phyloP scores from a whole-genome alignment of 2,797 vertebrate genomes.

The Jordanella pulchra region DNA sequence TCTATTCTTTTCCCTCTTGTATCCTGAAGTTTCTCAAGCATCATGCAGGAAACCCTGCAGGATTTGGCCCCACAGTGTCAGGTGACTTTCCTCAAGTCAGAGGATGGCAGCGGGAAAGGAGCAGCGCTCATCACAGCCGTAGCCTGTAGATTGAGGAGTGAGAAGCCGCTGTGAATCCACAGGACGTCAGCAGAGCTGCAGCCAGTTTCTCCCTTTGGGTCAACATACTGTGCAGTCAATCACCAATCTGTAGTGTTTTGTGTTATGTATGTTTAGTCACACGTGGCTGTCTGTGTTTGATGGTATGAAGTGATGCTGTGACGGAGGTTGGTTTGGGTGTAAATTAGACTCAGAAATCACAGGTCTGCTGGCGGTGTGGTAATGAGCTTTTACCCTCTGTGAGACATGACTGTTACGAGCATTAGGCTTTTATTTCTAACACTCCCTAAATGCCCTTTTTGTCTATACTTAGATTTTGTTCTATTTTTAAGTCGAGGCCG shows the following conservation, averaged over 20 bases:
- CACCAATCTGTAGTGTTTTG: conserved; percentile 2
- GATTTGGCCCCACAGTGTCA: conserved; percentile 89
- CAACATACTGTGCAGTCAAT: background rate
- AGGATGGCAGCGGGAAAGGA: conserved; percentile 95
- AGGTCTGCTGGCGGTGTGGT: background rate
- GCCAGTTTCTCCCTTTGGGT: background rate
- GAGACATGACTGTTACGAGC: conserved; percentile 42
- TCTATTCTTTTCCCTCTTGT: background rate
- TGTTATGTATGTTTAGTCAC: conserved; percentile 6
- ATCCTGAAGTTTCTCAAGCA: conserved; percentile 85
- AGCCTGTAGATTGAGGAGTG: conserved; percentile 87
- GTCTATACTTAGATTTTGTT: background rate
- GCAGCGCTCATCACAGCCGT: conserved; percentile 95
- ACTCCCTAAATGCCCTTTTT: conserved; percentile 8
- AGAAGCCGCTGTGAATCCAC: conserved; percentile 66
- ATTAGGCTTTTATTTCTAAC: background rate
- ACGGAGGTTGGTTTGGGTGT: background rate
- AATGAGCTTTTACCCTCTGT: conserved; percentile 5
- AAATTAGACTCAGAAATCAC: background rate
- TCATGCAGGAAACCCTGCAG: conserved; percentile 88
- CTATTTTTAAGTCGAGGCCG: background rate
- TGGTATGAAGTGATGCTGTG: background rate
- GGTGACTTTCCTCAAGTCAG: conserved; percentile 90
- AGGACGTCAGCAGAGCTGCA: background rate
- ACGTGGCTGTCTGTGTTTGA: background rate